Percentiles rank a stretch among this genome's conserved stretches.
These are phyloP conservation scores for Capreolus pygargus DNA, from an alignment of 2,113 vertebrate species.

Conservation along the genomic window DNA sequence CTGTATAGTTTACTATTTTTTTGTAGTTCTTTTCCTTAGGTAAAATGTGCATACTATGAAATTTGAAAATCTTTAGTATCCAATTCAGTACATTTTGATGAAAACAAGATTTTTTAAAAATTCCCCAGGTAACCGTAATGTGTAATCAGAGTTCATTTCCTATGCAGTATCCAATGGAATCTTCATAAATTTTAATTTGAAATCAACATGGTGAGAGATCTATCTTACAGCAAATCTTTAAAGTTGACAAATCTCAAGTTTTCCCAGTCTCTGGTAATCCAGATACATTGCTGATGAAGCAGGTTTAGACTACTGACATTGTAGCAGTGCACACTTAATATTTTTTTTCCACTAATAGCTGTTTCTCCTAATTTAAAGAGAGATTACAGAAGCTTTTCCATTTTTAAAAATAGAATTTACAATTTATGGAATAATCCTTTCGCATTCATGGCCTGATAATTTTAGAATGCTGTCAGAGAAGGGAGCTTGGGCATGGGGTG, in stretches of 20 bases:
- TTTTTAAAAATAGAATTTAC: not conserved
- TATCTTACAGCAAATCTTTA: not conserved
- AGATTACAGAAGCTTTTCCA: not conserved
- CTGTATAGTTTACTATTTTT: not conserved
- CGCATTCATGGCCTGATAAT: not conserved
- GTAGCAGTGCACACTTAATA: not conserved
- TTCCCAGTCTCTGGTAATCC: not conserved
- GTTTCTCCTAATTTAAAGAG: not conserved
- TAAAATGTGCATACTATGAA: not conserved
- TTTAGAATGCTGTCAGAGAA: not conserved
- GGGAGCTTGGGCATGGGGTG: not conserved
- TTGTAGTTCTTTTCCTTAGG: not conserved
- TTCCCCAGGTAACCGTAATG: not conserved
- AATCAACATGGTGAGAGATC: not conserved
- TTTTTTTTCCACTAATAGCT: not conserved
- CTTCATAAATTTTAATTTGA: not conserved
- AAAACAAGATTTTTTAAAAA: not conserved
- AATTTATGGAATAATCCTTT: not conserved
- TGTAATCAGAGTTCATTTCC: not conserved
- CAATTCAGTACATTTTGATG: not conserved
- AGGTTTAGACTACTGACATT: not conserved
- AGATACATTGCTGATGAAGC: not conserved
- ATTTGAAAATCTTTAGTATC: not conserved
- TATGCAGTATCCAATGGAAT: not conserved
- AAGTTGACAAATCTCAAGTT: not conserved